Conservation (phyloP, 2,888 invertebrate species). For the Fragum whitleyi region DNA sequence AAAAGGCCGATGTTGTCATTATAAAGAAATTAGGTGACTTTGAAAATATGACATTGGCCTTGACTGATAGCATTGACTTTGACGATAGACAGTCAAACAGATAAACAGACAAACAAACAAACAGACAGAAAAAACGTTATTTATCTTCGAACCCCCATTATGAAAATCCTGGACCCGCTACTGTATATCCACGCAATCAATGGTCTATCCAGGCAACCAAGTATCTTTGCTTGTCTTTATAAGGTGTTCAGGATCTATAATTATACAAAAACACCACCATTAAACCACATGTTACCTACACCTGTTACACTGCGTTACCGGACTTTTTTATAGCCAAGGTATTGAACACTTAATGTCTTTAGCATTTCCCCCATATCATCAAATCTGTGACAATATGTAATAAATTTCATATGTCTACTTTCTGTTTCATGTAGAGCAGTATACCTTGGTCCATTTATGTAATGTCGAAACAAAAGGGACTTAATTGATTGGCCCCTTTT, state of each 20-base stretch:
- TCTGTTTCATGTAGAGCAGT: not conserved
- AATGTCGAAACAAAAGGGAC: too few species aligned
- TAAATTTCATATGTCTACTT: not conserved
- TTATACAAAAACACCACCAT: not conserved
- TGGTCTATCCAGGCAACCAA: not conserved
- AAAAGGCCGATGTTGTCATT: too few species aligned
- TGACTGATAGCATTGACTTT: too few species aligned
- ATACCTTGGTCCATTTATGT: too few species aligned
- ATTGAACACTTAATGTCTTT: conserved; percentile 10
- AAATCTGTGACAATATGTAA: not conserved
- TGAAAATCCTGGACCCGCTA: too few species aligned
- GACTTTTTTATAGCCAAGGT: not conserved
- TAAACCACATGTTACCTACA: conserved; percentile 5
- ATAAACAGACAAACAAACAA: too few species aligned
- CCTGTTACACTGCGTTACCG: conserved; percentile 15
- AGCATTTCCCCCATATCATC: not conserved
- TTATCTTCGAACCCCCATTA: too few species aligned
- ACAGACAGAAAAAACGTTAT: too few species aligned
- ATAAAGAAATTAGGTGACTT: too few species aligned
- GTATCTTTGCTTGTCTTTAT: not conserved
- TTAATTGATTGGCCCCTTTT: too few species aligned
- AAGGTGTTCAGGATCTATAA: not conserved
- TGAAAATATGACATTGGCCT: too few species aligned
- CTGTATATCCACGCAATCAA: not conserved
- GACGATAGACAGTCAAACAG: too few species aligned